Conservation (phyloP, 2,888 invertebrate genomes). For the Ditula angustiorana region DNA sequence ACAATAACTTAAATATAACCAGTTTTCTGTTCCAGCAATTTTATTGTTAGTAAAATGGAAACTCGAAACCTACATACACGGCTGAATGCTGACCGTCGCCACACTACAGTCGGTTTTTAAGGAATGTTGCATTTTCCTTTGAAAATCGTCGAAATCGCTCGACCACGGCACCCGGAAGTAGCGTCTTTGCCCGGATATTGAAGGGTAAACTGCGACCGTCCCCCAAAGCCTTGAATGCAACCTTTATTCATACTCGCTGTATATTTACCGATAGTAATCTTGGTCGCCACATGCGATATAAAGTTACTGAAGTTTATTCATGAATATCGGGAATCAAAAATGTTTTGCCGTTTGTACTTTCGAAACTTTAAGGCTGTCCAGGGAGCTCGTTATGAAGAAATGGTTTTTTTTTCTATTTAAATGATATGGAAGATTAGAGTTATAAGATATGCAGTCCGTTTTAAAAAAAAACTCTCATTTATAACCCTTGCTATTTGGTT, state of each 20-base stretch:
- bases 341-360: background rate
- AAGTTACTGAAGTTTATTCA: conserved; percentile 20
- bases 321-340: background rate
- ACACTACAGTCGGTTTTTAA: conserved; percentile 41
- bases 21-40: background rate
- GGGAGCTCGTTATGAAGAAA: background rate
- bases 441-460: no score
- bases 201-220: conserved; percentile 52
- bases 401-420: no score
- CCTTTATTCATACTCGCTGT: conserved; percentile 35
- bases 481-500: no score
- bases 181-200: conserved; percentile 57
- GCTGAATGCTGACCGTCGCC: conserved; percentile 4
- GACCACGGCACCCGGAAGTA: conserved; percentile 48
- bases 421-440: no score
- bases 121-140: conserved; percentile 56
- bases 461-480: no score
- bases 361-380: background rate
- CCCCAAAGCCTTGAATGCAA: conserved; percentile 16
- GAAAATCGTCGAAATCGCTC: conserved; percentile 48
- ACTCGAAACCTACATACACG: conserved; percentile 13
- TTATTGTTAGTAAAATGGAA: conserved; percentile 2
- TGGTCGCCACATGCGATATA: background rate
- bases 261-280: conserved; percentile 32
- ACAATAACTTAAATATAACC: no score